phyloP scores from a whole-genome alignment of 2,113 vertebrate species.

The Odocoileus virginianus region DNA sequence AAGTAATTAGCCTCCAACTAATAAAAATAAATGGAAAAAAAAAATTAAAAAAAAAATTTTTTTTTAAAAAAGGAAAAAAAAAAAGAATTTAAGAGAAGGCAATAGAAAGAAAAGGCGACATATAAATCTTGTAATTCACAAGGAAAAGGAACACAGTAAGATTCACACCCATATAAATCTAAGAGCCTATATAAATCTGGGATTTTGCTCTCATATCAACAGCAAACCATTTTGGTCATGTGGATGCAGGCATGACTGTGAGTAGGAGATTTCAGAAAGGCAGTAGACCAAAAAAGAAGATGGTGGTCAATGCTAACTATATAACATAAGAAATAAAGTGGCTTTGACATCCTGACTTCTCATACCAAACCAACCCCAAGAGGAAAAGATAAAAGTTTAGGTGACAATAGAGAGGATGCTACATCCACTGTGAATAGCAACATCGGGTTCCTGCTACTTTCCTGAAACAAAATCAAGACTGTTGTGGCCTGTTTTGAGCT shows the following conservation, averaged over 20 bases:
- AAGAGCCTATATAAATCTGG: background rate
- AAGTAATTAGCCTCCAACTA: no score
- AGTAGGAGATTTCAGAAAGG: background rate
- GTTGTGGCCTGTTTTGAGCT: background rate
- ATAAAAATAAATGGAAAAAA: no score
- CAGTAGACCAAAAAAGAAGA: background rate
- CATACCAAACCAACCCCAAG: background rate
- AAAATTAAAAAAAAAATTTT: no score
- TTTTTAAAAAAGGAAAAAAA: no score
- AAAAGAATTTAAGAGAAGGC: background rate
- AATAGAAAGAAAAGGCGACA: slow-evolving; percentile 15
- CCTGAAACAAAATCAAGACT: background rate
- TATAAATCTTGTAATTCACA: background rate
- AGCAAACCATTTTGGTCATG: background rate
- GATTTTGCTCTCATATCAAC: background rate
- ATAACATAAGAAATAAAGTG: background rate
- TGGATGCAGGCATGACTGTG: background rate
- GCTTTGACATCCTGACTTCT: background rate
- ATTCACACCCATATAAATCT: background rate
- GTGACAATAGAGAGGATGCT: background rate
- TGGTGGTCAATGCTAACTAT: background rate
- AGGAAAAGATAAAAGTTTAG: background rate
- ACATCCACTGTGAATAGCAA: background rate
- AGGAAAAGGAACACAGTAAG: background rate
- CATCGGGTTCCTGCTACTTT: background rate